These are phyloP conservation scores for Drosophila malerkotliana DNA, from an alignment of 1,140 invertebrate genomes.

Conservation along the genomic window DNA sequence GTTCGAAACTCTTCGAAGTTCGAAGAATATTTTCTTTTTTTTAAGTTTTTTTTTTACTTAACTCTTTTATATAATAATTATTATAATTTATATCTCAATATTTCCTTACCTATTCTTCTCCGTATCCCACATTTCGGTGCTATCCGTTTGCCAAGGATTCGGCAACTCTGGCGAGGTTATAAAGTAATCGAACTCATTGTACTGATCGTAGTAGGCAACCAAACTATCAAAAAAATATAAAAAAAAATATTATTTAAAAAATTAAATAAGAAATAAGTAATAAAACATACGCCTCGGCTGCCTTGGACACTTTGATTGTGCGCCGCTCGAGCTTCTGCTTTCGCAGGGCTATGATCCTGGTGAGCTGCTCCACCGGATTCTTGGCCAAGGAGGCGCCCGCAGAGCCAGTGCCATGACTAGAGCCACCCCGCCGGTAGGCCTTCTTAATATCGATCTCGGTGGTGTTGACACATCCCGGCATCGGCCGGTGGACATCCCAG, in stretches of 20 bases:
- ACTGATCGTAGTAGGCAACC: conserved; percentile 97
- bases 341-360: conserved; percentile 77
- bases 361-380: conserved; percentile 82
- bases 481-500: conserved; percentile 99
- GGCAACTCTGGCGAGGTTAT: conserved; percentile 94
- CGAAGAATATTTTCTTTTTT: no score
- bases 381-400: conserved; percentile 79
- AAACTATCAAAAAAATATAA: conserved; percentile 86
- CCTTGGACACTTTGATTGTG: conserved; percentile 98
- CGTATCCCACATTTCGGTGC: conserved; percentile 97
- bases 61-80: no score
- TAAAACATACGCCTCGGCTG: conserved; percentile 94
- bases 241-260: background rate
- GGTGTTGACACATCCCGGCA: conserved; percentile 99
- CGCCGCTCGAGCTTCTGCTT: conserved; percentile 85
- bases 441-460: conserved; percentile 99
- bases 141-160: conserved; percentile 99
- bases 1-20: no score
- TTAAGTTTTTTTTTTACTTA: no score
- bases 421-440: conserved; percentile 89
- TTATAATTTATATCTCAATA: background rate
- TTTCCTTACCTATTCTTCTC: conserved; percentile 92
- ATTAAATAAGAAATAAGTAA: background rate
- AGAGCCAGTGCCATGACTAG: conserved; percentile 80
- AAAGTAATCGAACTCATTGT: conserved; percentile 97